phyloP scores from a whole-genome alignment of 2,888 invertebrate genomes.

The Eudiplozoon nipponicum region DNA sequence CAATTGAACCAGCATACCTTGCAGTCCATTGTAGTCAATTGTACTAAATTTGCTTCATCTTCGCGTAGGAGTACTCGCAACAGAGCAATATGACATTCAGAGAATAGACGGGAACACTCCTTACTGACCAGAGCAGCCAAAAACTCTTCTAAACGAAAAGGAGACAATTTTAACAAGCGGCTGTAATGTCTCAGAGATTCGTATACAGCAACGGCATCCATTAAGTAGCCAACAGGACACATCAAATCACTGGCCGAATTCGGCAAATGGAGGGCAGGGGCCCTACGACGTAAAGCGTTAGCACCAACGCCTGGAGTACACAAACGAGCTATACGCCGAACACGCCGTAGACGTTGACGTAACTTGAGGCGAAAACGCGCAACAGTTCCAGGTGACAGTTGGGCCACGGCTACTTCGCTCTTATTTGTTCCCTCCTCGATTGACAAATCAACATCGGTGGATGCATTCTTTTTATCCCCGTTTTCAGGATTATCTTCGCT shows the following conservation, averaged over 20 bases:
- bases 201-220: conserved; percentile 56
- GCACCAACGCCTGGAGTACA: too few species aligned
- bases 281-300: background rate
- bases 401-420: too few species aligned
- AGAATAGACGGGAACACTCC: conserved; percentile 57
- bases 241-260: conserved; percentile 32
- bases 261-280: conserved; percentile 12
- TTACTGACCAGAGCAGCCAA: conserved; percentile 54
- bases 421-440: too few species aligned
- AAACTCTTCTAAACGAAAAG: conserved; percentile 73
- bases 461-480: too few species aligned
- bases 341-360: too few species aligned
- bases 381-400: too few species aligned
- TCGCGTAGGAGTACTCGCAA: conserved; percentile 39
- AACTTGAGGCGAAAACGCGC: too few species aligned
- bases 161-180: conserved; percentile 49
- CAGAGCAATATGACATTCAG: conserved; percentile 70
- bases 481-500: too few species aligned
- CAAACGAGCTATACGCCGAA: too few species aligned
- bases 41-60: conserved; percentile 25
- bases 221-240: conserved; percentile 41
- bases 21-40: too few species aligned
- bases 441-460: too few species aligned
- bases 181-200: conserved; percentile 72
- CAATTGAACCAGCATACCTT: too few species aligned